Evolutionary conservation across 30 jellyfish, hydroid and myxozoan species (phyloP), one percentile per base, ranked within the genome.

Genomic region (Sanderia malayensis): DNA sequence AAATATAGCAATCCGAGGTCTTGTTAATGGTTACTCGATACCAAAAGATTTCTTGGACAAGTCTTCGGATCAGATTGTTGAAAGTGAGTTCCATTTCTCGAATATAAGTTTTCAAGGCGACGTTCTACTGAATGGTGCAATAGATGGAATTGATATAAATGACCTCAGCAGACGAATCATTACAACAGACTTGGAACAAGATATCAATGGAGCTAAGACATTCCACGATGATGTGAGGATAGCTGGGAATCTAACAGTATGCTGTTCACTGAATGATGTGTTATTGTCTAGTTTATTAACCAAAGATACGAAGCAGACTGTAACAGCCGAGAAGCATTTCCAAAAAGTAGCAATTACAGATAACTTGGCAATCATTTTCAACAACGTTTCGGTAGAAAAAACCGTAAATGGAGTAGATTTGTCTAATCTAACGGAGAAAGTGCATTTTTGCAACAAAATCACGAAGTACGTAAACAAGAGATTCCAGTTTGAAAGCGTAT

Each of bases 401-500:
- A 82, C 95, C 0, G 78, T 89, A 13, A 95, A 89, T 61, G 93
- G 89, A 0, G 81, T 89, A 15, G 95, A 89, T 58, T 32, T 89
- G 49, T 82, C 83, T 4, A 37, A 67, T 22, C 46, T 79, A 8
- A 46, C 72, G 1, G 70, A 31, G 26, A 55, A 46, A 79, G 77
- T 44, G 0, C 55, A 45, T 20, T 24, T 29, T 30, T 29, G 13
- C 18, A 32, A 29, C 26, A 15, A 22, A 45, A 46, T 33, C 22
- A 25, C 59, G 26, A 29, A 62, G 58, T 20, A 66, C 33, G 25
- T 1, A 59, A 55, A 20, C 31, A 24, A 27, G 27, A 33, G 18
- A 20, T 28, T 49, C 55, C 70, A 59, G 41, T 20, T 20, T 19
- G 31, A 57, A 9, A 45, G 22, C 24, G 44, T 79, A 18, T 47